Evolutionary conservation across 2,888 invertebrate species (phyloP).

Genomic region (Sarcophaga rosellei): DNA sequence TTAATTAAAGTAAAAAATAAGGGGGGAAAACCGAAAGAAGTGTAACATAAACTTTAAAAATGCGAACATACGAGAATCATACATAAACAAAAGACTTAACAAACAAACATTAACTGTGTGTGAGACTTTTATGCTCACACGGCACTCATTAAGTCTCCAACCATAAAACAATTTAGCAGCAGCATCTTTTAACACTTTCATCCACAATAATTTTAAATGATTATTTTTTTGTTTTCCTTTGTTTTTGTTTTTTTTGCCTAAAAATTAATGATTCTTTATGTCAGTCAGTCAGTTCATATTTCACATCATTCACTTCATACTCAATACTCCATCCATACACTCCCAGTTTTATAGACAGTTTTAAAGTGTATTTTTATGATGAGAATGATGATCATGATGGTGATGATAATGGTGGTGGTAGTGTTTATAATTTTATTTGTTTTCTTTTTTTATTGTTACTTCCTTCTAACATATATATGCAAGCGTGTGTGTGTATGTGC

Average conservation of each 20-base stretch:
- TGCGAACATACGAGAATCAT: neutral
- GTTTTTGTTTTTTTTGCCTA: neutral
- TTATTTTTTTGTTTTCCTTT: neutral
- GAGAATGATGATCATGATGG: neutral
- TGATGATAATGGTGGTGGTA: too few relatives aligned
- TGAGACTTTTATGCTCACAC: slow-evolving; percentile 1
- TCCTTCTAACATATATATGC: neutral
- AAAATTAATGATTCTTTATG: slow-evolving; percentile 50
- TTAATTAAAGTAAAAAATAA: slow-evolving; percentile 27
- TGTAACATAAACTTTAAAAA: slow-evolving; percentile 11
- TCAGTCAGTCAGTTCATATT: slow-evolving; percentile 46
- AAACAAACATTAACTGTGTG: slow-evolving; percentile 14
- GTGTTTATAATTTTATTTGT: neutral
- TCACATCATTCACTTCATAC: slow-evolving; percentile 51
- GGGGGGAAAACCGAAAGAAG: slow-evolving; percentile 28
- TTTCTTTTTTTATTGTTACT: neutral
- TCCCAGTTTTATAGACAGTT: slow-evolving; percentile 31
- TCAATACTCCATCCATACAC: too few relatives aligned
- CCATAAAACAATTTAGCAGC: slow-evolving; percentile 25
- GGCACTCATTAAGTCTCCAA: neutral
- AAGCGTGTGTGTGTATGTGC: neutral
- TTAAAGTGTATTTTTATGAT: slow-evolving; percentile 9
- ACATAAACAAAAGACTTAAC: slow-evolving; percentile 22
- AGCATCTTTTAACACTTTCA: slow-evolving; percentile 51
- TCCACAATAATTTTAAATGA: slow-evolving; percentile 22